A percentile compares a stretch with the other conserved stretches of the same genome.
phyloP scores from a whole-genome alignment of 2,888 invertebrate species.

The Morinoia aosen region DNA sequence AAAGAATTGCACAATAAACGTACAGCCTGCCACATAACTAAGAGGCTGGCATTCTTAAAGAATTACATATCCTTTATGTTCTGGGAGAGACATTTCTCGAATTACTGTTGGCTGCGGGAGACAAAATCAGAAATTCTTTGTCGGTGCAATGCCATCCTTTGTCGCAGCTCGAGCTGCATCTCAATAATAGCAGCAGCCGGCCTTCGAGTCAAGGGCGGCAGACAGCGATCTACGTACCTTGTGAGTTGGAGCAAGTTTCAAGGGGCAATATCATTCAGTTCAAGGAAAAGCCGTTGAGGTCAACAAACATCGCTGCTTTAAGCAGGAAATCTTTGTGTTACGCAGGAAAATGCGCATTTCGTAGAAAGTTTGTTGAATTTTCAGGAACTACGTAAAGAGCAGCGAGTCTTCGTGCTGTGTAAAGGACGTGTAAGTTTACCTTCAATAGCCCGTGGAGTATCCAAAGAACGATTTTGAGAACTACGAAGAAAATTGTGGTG shows the following conservation, averaged over 20 bases:
- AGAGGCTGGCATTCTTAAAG: neutral
- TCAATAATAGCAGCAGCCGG: constrained; percentile 6
- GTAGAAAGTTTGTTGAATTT: too few relatives aligned
- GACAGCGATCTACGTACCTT: neutral
- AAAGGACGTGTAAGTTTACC: too few relatives aligned
- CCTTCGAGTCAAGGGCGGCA: neutral
- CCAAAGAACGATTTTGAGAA: too few relatives aligned
- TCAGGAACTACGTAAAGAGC: too few relatives aligned
- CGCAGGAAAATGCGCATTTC: too few relatives aligned
- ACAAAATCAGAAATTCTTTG: neutral
- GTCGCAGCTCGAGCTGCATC: neutral
- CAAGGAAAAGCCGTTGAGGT: neutral
- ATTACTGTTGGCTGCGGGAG: neutral
- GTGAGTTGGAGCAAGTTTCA: neutral
- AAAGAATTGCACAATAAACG: too few relatives aligned
- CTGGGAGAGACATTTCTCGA: neutral
- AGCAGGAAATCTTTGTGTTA: neutral
- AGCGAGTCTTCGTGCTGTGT: too few relatives aligned
- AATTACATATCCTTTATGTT: neutral
- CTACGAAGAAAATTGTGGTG: too few relatives aligned
- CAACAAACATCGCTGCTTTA: neutral
- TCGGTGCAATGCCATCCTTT: neutral
- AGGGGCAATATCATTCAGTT: neutral
- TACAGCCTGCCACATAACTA: neutral
- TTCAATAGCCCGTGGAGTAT: too few relatives aligned